phyloP scores from a whole-genome alignment of 1,140 invertebrate genomes.

The Orchesella cincta region DNA sequence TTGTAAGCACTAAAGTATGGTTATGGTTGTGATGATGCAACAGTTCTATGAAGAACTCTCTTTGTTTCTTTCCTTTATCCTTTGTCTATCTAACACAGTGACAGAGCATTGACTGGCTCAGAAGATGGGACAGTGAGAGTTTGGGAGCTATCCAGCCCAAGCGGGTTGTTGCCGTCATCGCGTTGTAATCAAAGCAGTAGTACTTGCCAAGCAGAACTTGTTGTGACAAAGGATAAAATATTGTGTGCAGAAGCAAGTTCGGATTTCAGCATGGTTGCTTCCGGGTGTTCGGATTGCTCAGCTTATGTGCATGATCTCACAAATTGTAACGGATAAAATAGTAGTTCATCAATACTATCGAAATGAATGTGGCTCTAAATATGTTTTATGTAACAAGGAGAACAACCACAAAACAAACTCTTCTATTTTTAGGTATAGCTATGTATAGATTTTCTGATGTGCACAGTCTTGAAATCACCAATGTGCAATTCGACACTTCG shows the following conservation, averaged over 20 bases:
- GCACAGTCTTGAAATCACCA: slow-evolving; percentile 13
- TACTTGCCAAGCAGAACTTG: background rate
- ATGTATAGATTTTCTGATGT: slow-evolving; percentile 31
- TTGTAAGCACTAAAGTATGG: background rate
- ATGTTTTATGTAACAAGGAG: too few species aligned
- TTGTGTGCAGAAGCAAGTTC: background rate
- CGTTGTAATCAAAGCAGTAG: background rate
- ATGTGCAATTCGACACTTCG: slow-evolving; percentile 16
- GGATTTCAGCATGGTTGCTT: slow-evolving; percentile 19
- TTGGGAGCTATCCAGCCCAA: background rate
- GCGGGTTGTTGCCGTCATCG: background rate
- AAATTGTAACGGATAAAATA: slow-evolving; percentile 2
- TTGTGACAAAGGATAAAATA: background rate
- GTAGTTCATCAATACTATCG: background rate
- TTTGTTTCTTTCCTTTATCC: background rate
- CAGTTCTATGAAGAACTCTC: background rate
- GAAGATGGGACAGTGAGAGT: slow-evolving; percentile 32
- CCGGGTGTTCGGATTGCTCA: slow-evolving; percentile 26
- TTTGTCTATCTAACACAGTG: background rate
- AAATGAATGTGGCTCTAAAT: background rate
- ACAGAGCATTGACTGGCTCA: slow-evolving; percentile 21
- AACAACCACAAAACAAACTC: too few species aligned
- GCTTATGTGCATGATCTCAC: slow-evolving; percentile 36
- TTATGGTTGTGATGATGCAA: too few species aligned
- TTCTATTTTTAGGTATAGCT: slow-evolving; percentile 13